phyloP scores from a whole-genome alignment of 1,140 invertebrate genomes.

The Nephila pilipes region DNA sequence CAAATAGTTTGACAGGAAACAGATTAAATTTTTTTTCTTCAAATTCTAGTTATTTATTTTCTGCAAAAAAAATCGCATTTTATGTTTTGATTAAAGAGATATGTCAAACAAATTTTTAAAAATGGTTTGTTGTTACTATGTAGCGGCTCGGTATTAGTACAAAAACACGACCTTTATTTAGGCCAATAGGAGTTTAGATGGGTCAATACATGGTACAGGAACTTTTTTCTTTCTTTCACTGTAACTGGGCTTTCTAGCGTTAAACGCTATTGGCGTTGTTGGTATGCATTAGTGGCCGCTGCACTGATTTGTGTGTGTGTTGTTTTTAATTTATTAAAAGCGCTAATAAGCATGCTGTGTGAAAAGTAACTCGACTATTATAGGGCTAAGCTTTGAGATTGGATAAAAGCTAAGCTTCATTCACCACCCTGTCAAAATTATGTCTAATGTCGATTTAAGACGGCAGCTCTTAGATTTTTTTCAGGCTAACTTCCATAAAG shows the following conservation, averaged over 20 bases:
- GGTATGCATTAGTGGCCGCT: conserved; percentile 69
- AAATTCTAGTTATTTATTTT: too few species aligned
- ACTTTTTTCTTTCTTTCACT: conserved; percentile 75
- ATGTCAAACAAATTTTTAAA: not conserved
- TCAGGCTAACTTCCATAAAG: conserved; percentile 70
- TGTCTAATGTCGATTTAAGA: conserved; percentile 76
- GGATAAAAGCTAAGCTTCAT: conserved; percentile 66
- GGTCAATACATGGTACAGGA: conserved; percentile 76
- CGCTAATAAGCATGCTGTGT: conserved; percentile 73
- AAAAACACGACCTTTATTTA: conserved; percentile 58
- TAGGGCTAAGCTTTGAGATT: conserved; percentile 68
- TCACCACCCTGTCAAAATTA: conserved; percentile 72
- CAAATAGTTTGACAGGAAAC: not conserved
- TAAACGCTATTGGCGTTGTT: conserved; percentile 77
- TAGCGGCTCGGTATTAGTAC: conserved; percentile 36
- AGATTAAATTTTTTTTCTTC: not conserved
- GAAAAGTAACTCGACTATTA: conserved; percentile 64
- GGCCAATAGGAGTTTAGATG: conserved; percentile 69
- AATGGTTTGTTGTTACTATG: conserved; percentile 39
- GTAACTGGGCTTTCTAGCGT: conserved; percentile 69
- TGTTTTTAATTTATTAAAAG: conserved; percentile 73
- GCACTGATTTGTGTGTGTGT: conserved; percentile 76
- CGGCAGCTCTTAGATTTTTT: conserved; percentile 76
- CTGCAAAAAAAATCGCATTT: too few species aligned
- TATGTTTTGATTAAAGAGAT: not conserved